Base-by-base conservation (phyloP, 2,113 vertebrate genomes). In the Microcebus ravelobensis region DNA sequence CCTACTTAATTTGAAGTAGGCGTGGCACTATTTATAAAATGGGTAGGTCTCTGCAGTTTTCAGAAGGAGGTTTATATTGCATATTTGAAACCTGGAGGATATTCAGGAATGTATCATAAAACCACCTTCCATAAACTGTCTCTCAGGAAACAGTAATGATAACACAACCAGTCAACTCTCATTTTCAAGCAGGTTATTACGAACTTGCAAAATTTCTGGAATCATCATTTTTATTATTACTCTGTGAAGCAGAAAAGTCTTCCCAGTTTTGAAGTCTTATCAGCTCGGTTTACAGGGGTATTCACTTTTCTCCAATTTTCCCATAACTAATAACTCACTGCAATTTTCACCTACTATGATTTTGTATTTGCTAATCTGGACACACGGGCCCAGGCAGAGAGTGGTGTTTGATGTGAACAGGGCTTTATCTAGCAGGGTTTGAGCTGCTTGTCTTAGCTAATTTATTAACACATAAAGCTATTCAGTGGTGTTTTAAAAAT, bases 71-170 rank as follows among this genome's bases (percentile, higher is more conserved):
- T 98, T 98, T 98, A 98, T 98, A 98, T 96, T 98, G 98, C 98
- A 97, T 98, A 98, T 98, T 99, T 98, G 97, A 98, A 99, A 98
- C 97, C 98, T 98, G 98, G 98, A 99, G 97, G 94, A 96, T 98
- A 98, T 98, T 99, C 98, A 99, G 98, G 98, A 99, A 99, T 99
- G 98, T 84, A 98, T 98, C 98, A 97, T 98, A 98, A 99, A 99
- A 99, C 97, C 98, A 98, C 98, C 98, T 98, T 98, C 98, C 97
- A 98, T 98, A 98, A 99, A 98, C 98, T 96, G 97, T 98, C 96
- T 98, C 98, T 99, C 97, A 97, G 98, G 98, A 98, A 98, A 98
- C 97, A 97, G 97, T 86, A 96, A 98, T 98, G 99, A 99, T 98
- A 99, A 98, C 97, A 98, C 96, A 97, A 91, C 92, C 97, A 96